Evolutionary conservation across 2,888 invertebrate genomes (phyloP), one percentile per base, ranked within the genome.

Genomic region (Folsomia candida): DNA sequence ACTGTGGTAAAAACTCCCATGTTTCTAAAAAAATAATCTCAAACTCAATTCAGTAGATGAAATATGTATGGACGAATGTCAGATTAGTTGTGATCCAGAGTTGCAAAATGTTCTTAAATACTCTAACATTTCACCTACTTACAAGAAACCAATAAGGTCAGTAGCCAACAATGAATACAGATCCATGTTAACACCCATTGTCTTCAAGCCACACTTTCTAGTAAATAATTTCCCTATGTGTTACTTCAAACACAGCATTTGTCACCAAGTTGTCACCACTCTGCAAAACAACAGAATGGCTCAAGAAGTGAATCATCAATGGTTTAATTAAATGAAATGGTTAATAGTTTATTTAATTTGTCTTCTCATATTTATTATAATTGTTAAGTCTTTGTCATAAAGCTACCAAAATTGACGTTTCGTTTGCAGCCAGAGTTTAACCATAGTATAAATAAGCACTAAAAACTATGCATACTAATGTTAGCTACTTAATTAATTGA

Each of bases 1-100:
- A 65, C 25, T n/a, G 29, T 64, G 24, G 63, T 51, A 24, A 64
- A 47, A 29, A 64, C 2, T n/a, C 63, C 63, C 63, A 64, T 64
- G 14, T 61, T 61, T 11, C 6, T 37, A 9, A 37, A 4, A 37
- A 37, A 37, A 4, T 37, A n/a, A n/a, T 37, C 37, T 37, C 37
- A 37, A 4, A 37, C 37, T n/a, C n/a, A n/a, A n/a, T n/a, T n/a
- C n/a, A n/a, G n/a, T n/a, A n/a, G n/a, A n/a, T n/a, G n/a, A n/a
- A n/a, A n/a, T n/a, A n/a, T n/a, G n/a, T n/a, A n/a, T n/a, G n/a
- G n/a, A n/a, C n/a, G n/a, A n/a, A n/a, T n/a, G n/a, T n/a, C n/a
- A n/a, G n/a, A n/a, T n/a, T n/a, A n/a, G n/a, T n/a, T n/a, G n/a
- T n/a, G n/a, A n/a, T n/a, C n/a, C n/a, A n/a, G n/a, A n/a, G n/a